Evolutionary conservation across 2,797 vertebrate genomes (phyloP).

Genomic region (Carduelis carduelis): DNA sequence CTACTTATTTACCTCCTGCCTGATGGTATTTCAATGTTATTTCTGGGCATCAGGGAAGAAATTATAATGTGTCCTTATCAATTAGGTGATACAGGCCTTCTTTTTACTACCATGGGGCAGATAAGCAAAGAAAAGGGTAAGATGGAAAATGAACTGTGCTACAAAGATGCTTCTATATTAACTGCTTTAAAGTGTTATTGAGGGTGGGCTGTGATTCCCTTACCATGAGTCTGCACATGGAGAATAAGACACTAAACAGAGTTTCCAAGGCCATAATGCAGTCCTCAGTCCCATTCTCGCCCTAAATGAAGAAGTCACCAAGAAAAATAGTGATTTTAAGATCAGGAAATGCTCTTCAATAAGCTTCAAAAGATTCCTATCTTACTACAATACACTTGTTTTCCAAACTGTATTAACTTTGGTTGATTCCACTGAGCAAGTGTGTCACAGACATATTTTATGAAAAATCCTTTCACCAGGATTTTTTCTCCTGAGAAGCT

Average conservation of each 20-base stretch:
- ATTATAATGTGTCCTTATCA: neutral
- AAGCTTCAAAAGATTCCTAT: neutral
- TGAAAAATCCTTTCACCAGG: neutral
- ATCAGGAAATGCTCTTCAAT: neutral
- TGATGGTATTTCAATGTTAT: neutral
- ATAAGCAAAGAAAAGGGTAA: neutral
- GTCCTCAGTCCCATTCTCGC: slow-evolving; percentile 90
- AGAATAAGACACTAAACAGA: slow-evolving; percentile 92
- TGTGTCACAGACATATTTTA: neutral
- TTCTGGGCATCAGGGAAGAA: neutral
- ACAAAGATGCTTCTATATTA: neutral
- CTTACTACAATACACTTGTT: neutral
- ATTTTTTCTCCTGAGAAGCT: neutral
- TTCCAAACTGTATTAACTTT: neutral
- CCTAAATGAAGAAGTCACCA: slow-evolving; percentile 72
- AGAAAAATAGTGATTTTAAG: neutral
- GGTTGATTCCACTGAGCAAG: neutral
- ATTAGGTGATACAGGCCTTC: neutral
- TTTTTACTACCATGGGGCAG: neutral
- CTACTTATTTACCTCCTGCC: neutral
- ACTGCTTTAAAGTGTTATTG: neutral
- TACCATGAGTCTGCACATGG: slow-evolving; percentile 98
- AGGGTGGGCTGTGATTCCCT: slow-evolving; percentile 50
- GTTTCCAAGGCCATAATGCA: slow-evolving; percentile 93
- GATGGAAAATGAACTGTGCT: neutral